Base-by-base conservation (phyloP, 2,888 invertebrate species). In the Seladonia tumulorum region DNA sequence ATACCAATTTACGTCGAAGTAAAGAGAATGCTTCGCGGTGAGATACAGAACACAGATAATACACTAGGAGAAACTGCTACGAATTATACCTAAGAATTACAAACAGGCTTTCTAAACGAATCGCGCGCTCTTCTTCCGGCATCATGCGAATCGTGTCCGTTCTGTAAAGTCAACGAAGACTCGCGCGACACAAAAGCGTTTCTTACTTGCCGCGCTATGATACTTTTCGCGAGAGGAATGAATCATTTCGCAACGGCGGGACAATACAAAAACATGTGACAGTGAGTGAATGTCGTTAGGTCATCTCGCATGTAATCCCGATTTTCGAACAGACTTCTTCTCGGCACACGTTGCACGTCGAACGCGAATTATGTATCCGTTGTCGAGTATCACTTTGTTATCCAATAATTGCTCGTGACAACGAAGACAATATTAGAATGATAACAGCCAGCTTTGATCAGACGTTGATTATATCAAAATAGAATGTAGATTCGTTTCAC, bases 1-100 rank as follows among this genome's bases (percentile, higher is more conserved):
- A 79, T 70, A 53, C 75, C 79, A 78, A 78, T 76, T 85, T 72
- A 82, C 49, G 35, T 73, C 53, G 66, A 82, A 75, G 49, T 76
- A 82, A 88, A 76, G 74, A 60, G 71, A 86, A 75, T 49, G 42
- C 81, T 81, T 39, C 71, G 76, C 10, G 63, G 16, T 71, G 70
- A 80, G 29, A 82, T 81, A 79, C 76, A 53, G 63, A 70, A 60
- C 70, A 77, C 75, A 72, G 70, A 87, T 72, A 47, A 84, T 53
- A 47, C 25, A 42, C 42, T 18, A 47, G 53, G 72, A 66, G 72
- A 72, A 76, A 83, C 68, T 57, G 45, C 60, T 14, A 42, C 16
- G 66, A 79, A 70, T 74, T 49, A 72, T 18, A 71, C 29, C 63
- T 76, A 66, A 35, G 63, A 76, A 76, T 82, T 76, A 82, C 82